These are phyloP conservation scores for Dryobotodes eremita DNA, from an alignment of 2,888 invertebrate species.

Conservation along the genomic window DNA sequence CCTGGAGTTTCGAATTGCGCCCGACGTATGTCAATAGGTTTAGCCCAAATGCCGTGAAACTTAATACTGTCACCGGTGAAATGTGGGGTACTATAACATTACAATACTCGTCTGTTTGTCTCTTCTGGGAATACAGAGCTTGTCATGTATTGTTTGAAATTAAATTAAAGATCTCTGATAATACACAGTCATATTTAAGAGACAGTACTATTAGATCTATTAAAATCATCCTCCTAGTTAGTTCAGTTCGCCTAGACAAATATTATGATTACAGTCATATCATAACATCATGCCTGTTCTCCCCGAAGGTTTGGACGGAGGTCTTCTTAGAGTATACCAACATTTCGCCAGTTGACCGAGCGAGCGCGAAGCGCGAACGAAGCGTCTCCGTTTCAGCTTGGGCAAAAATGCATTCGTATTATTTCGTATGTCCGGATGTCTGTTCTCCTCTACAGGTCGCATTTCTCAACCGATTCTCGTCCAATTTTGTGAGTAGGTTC, in stretches of 20 bases:
- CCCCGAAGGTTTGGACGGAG: neutral
- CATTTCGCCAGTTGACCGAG: neutral
- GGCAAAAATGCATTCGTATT: too few relatives aligned
- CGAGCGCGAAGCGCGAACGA: too few relatives aligned
- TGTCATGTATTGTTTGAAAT: neutral
- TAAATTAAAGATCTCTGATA: neutral
- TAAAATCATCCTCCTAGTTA: neutral
- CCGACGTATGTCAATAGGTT: slow-evolving; percentile 5
- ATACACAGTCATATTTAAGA: too few relatives aligned
- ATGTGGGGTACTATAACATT: neutral
- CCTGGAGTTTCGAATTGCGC: neutral
- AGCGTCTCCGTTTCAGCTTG: too few relatives aligned
- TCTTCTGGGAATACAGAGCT: neutral
- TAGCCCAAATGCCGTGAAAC: neutral
- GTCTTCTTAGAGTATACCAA: neutral
- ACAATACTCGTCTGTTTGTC: neutral
- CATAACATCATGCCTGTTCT: neutral
- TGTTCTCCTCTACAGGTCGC: too few relatives aligned
- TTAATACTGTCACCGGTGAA: neutral
- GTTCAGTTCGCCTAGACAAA: too few relatives aligned
- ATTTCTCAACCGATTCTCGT: too few relatives aligned
- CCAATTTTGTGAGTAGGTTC: too few relatives aligned
- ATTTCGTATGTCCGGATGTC: too few relatives aligned
- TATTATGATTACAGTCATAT: too few relatives aligned
- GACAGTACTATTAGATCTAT: neutral